Evolutionary conservation across 2,888 invertebrate species (phyloP).

Genomic region (Kryphioiulus occultus): DNA sequence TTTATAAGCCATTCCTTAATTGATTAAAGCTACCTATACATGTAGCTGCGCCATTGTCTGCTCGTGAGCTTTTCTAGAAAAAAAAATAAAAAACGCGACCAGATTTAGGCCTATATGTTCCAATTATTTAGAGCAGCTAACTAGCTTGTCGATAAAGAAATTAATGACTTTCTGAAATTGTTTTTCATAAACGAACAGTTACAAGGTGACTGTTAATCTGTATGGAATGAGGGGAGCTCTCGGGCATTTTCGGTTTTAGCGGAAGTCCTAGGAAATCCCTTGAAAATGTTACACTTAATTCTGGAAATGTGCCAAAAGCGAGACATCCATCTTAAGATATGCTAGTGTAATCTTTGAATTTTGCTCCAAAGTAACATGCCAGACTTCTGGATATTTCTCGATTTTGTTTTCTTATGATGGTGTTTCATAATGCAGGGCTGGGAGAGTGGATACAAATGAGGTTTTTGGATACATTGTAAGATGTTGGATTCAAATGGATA

Average conservation of each 20-base stretch:
- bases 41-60: not conserved
- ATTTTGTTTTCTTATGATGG: no score
- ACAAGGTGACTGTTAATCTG: constrained; percentile 9
- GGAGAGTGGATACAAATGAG: no score
- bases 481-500: no score
- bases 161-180: constrained; percentile 20
- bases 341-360: not conserved
- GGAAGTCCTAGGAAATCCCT: not conserved
- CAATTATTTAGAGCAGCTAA: constrained; percentile 10
- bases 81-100: not conserved
- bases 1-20: not conserved
- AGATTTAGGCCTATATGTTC: not conserved
- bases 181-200: constrained; percentile 21
- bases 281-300: not conserved
- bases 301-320: not conserved
- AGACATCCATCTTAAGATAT: not conserved
- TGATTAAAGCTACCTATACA: constrained; percentile 12
- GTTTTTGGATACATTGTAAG: no score
- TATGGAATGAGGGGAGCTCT: not conserved
- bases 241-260: not conserved
- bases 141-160: constrained; percentile 8
- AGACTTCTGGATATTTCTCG: no score
- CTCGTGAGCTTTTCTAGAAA: not conserved
- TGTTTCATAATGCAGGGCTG: no score
- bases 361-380: no score